Evolutionary conservation across 1,140 invertebrate species (phyloP), one percentile per base, ranked within the genome.

Genomic region (Eriocheir sinensis): DNA sequence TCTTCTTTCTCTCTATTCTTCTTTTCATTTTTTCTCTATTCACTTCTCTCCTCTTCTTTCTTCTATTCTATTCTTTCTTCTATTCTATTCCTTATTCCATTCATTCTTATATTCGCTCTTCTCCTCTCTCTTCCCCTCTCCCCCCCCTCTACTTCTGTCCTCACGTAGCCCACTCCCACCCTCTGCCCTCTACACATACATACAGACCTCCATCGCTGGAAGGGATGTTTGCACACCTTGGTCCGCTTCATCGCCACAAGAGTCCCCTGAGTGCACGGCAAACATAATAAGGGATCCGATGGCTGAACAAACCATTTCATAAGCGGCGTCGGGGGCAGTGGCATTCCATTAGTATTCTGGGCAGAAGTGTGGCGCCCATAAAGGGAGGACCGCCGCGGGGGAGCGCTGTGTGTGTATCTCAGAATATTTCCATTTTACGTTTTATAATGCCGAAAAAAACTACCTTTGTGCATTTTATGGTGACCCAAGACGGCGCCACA

Each of bases 371-470:
- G 60, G 1, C 21, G 60, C 60, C 60, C 60, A 72, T 72, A 72
- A 72, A 72, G 60, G 60, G 60, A 72, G 60, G 60, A 72, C 60
- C 27, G 60, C 60, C 60, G 60, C 60, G 60, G 60, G 60, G 8
- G 60, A n/a, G 60, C 60, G 6, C 12, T 72, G 60, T 72, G 60
- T 72, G 60, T 72, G 60, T 72, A 72, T 72, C 60, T 72, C 27
- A 72, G 17, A 72, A n/a, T 72, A 72, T 72, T 72, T 72, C 60
- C 60, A 72, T 72, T 72, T 27, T 72, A 72, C 60, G 60, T 72
- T 72, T 72, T 72, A 72, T 72, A 72, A 72, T 72, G 60, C 60
- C 1, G 8, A 53, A 72, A 72, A 72, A 72, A 72, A n/a, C 60
- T n/a, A 72, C 27, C 60, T 53, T 53, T 72, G n/a, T 72, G 60